Conservation (phyloP, 2,888 invertebrate species). For the Perdita meconis region DNA sequence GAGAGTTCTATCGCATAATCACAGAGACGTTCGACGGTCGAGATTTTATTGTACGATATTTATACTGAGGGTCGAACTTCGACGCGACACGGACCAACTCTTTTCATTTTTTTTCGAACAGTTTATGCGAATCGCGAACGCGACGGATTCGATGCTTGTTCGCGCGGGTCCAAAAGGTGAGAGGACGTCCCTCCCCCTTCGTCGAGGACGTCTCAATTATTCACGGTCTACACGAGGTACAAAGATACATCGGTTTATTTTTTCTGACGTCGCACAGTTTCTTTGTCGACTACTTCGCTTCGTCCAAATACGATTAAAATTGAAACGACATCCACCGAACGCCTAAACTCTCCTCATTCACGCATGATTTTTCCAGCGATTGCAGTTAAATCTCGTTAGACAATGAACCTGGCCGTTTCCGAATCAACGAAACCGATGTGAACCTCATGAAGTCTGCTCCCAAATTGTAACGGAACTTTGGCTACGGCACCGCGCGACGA, state of each 20-base stretch:
- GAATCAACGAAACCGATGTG: slow-evolving; percentile 68
- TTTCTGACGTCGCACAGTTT: not conserved
- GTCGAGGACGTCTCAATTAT: not conserved
- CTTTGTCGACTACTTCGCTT: not conserved
- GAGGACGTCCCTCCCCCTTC: not conserved
- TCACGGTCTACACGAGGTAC: not conserved
- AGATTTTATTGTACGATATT: slow-evolving; percentile 40
- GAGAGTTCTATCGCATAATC: slow-evolving; percentile 17
- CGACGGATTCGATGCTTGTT: slow-evolving; percentile 15
- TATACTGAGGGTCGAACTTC: slow-evolving; percentile 30
- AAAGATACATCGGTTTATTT: not conserved
- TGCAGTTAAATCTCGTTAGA: slow-evolving; percentile 85
- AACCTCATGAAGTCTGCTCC: slow-evolving; percentile 84
- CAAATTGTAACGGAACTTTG: slow-evolving; percentile 77
- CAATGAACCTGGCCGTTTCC: slow-evolving; percentile 66
- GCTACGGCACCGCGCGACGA: slow-evolving; percentile 18
- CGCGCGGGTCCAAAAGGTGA: slow-evolving; percentile 55
- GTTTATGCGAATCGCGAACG: slow-evolving; percentile 15
- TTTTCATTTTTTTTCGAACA: slow-evolving; percentile 21
- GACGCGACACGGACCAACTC: slow-evolving; percentile 40
- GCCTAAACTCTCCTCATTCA: slow-evolving; percentile 51
- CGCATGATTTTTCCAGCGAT: slow-evolving; percentile 51
- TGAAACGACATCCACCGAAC: slow-evolving; percentile 5
- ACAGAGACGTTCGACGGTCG: slow-evolving; percentile 10
- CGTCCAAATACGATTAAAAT: not conserved